Percentiles rank a stretch among this genome's conserved stretches.
These are phyloP conservation scores for Cheilosia pagana DNA, from an alignment of 2,888 invertebrate species.

Conservation along the genomic window DNA sequence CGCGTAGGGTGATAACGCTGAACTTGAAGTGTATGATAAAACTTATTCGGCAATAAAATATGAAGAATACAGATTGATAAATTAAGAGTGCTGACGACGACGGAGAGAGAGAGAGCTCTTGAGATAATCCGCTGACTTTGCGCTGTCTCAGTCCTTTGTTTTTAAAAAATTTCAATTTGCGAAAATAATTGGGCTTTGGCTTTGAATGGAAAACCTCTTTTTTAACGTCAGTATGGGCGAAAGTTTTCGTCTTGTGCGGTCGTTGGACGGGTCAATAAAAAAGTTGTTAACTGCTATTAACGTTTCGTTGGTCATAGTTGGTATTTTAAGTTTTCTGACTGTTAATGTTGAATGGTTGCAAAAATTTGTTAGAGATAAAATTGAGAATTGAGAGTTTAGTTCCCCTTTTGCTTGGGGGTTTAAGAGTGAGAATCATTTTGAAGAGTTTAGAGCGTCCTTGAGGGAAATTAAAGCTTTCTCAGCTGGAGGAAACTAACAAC, in stretches of 20 bases:
- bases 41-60: conserved; percentile 36
- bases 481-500: no score
- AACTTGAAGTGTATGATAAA: conserved; percentile 2
- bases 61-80: conserved; percentile 49
- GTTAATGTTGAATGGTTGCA: conserved; percentile 41
- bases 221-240: background rate
- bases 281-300: conserved; percentile 36
- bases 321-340: conserved; percentile 40
- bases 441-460: no score
- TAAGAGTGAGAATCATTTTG: background rate
- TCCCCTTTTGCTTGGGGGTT: background rate
- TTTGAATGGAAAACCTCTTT: background rate
- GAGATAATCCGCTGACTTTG: conserved; percentile 18
- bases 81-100: conserved; percentile 50
- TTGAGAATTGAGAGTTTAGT: background rate
- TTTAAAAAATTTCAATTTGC: conserved; percentile 44
- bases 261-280: conserved; percentile 37
- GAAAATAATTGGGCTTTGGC: conserved; percentile 24
- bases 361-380: background rate
- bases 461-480: no score
- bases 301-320: background rate
- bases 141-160: conserved; percentile 13
- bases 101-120: background rate
- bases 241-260: background rate
- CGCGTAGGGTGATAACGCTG: background rate